Percentiles rank a stretch among this genome's conserved stretches.
Conservation (phyloP, 1,140 invertebrate species). For the Brachionus rubens region DNA sequence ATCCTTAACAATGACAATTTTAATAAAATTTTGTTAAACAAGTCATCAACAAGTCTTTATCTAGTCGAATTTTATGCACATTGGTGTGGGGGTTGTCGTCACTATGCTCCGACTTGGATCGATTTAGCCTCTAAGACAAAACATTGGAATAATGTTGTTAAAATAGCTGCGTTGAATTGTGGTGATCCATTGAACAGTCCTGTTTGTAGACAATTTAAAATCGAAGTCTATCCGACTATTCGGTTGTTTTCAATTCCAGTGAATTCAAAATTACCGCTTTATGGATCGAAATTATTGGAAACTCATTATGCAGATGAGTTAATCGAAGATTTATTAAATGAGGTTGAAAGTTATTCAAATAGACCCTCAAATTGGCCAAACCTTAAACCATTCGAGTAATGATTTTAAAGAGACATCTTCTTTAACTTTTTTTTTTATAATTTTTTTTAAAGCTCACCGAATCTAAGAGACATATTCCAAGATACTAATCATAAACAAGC, state of each 20-base stretch:
- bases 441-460: neutral
- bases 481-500: neutral
- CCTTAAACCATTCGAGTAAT: neutral
- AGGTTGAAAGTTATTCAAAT: neutral
- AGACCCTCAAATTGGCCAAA: neutral
- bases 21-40: neutral
- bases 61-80: constrained; percentile 58
- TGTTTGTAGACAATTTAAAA: constrained; percentile 50
- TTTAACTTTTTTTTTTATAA: neutral
- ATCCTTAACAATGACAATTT: constrained; percentile 15
- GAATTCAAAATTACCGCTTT: neutral
- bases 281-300: neutral
- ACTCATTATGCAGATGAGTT: neutral
- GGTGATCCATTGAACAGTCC: constrained; percentile 47
- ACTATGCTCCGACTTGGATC: constrained; percentile 50
- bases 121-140: constrained; percentile 4
- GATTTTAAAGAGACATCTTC: too few species aligned
- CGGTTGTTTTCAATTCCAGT: neutral
- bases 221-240: constrained; percentile 50
- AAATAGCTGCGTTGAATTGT: constrained; percentile 48
- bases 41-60: constrained; percentile 29
- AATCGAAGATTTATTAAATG: neutral
- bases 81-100: constrained; percentile 59
- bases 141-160: constrained; percentile 48
- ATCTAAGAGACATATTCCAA: neutral